Conservation (phyloP, 2,888 invertebrate species). For the Cheiracanthium punctorium region DNA sequence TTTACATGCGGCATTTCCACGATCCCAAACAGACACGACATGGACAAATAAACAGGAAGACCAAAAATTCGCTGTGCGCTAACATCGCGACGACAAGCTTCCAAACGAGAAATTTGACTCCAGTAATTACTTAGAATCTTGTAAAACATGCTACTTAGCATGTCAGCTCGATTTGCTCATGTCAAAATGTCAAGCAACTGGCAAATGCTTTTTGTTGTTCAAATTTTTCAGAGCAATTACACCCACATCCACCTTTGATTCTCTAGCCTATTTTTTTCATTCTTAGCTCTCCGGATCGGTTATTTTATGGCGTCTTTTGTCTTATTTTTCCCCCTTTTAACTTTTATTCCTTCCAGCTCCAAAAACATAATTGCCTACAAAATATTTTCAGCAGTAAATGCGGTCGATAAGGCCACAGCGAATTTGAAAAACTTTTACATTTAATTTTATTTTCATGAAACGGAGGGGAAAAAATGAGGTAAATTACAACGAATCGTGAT, state of each 20-base stretch:
- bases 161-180: not conserved
- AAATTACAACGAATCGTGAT: not conserved
- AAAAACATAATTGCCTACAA: conserved; percentile 41
- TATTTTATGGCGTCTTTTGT: conserved; percentile 40
- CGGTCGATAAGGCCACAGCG: conserved; percentile 43
- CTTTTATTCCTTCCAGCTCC: not conserved
- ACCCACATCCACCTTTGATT: conserved; percentile 43
- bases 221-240: conserved; percentile 50
- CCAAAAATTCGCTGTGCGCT: no score
- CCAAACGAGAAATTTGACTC: not conserved
- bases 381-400: conserved; percentile 35
- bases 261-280: conserved; percentile 23
- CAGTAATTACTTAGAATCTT: not conserved
- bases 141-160: not conserved
- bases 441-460: conserved; percentile 9
- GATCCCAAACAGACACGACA: no score
- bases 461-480: conserved; percentile 7
- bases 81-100: not conserved
- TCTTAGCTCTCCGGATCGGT: conserved; percentile 19
- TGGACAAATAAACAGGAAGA: no score
- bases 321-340: not conserved
- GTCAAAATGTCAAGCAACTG: not conserved
- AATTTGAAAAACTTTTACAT: conserved; percentile 26
- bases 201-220: conserved; percentile 46
- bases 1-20: no score